Evolutionary conservation across 2,113 vertebrate genomes (phyloP).

Genomic region (Triplophysa tibetana): DNA sequence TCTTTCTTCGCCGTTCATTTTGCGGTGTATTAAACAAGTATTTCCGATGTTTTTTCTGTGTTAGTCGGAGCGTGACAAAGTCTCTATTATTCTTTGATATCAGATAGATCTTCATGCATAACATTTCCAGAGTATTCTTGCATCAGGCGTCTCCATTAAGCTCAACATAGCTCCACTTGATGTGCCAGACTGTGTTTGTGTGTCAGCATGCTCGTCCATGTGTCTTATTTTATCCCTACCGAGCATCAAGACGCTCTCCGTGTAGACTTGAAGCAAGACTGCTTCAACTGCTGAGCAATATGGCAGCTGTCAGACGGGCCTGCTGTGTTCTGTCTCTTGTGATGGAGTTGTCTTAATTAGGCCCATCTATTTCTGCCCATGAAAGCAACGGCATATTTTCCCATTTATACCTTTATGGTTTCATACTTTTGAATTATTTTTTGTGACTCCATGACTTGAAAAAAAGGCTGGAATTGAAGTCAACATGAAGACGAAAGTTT

Average conservation of each 20-base stretch:
- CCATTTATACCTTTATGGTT: slow-evolving; percentile 1
- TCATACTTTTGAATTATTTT: slow-evolving; percentile 11
- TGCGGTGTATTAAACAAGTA: not conserved
- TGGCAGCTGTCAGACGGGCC: slow-evolving; percentile 41
- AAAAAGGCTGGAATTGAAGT: not conserved
- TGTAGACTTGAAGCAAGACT: slow-evolving; percentile 43
- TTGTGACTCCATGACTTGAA: not conserved
- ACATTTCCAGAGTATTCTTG: not conserved
- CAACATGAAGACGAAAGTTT: not conserved
- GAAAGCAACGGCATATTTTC: slow-evolving; percentile 19
- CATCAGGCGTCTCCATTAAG: slow-evolving; percentile 5
- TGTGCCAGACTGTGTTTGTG: slow-evolving; percentile 13
- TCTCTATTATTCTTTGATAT: not conserved
- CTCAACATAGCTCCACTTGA: not conserved
- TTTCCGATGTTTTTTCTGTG: not conserved
- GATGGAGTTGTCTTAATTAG: slow-evolving; percentile 41
- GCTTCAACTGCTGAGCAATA: slow-evolving; percentile 40
- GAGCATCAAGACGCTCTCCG: slow-evolving; percentile 14
- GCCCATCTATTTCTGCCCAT: slow-evolving; percentile 32
- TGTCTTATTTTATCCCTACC: slow-evolving; percentile 12
- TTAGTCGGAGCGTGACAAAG: not conserved
- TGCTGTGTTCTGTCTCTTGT: slow-evolving; percentile 34
- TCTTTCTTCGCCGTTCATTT: not conserved
- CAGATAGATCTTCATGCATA: not conserved
- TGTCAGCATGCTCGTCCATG: not conserved